Conservation (phyloP, 2,888 invertebrate genomes). For the Sympetrum striolatum region DNA sequence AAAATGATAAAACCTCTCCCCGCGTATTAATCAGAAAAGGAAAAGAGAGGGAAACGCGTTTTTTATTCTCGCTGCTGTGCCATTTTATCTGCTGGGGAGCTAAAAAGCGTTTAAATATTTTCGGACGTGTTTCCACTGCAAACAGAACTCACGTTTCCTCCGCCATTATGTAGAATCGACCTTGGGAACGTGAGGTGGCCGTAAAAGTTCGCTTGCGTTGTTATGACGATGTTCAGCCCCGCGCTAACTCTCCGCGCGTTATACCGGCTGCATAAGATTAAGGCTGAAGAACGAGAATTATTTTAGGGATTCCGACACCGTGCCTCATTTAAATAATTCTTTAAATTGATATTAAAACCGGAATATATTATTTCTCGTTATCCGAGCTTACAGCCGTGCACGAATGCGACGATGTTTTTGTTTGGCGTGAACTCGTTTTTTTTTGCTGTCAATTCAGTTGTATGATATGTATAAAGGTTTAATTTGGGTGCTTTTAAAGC, state of each 20-base stretch:
- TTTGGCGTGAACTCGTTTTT: too few species aligned
- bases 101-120: neutral
- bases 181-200: neutral
- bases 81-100: neutral
- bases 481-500: too few species aligned
- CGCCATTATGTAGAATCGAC: neutral
- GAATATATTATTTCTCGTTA: too few species aligned
- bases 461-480: too few species aligned
- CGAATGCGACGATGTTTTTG: too few species aligned
- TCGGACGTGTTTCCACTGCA: neutral
- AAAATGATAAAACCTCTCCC: neutral
- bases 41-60: neutral
- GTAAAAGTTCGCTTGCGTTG: neutral
- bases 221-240: neutral
- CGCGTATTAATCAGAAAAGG: neutral
- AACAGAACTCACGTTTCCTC: neutral
- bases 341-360: too few species aligned
- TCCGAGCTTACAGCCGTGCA: too few species aligned
- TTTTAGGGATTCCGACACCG: neutral
- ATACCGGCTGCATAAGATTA: neutral
- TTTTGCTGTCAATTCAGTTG: too few species aligned
- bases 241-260: neutral
- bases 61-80: neutral
- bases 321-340: neutral
- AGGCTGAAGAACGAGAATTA: neutral